Evolutionary conservation across 2,797 vertebrate species (phyloP).

Genomic region (Chaetophractus vellerosus): DNA sequence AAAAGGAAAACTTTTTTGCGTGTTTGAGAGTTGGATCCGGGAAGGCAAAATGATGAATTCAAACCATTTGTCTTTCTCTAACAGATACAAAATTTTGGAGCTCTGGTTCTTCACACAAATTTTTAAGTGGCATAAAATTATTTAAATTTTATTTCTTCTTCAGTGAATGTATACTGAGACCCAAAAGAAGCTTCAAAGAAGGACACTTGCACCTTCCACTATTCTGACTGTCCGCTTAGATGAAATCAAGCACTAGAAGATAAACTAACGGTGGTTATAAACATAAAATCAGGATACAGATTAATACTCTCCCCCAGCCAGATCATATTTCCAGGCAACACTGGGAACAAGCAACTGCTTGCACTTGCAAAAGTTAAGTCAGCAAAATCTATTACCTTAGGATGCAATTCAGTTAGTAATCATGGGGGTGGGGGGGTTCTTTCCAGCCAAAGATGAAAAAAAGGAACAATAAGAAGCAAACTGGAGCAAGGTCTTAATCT

Average conservation of each 20-base stretch:
- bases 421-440: not conserved
- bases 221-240: not conserved
- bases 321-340: conserved; percentile 13
- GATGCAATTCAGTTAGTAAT: not conserved
- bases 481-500: not conserved
- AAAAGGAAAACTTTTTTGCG: conserved; percentile 15
- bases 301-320: not conserved
- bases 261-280: not conserved
- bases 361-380: not conserved
- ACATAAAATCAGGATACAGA: not conserved
- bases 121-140: not conserved
- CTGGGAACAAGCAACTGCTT: not conserved
- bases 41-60: not conserved
- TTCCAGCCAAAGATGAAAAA: conserved; percentile 53
- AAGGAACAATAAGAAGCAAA: not conserved
- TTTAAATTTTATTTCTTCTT: not conserved
- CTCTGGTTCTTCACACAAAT: not conserved
- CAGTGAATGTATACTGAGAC: not conserved
- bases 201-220: not conserved
- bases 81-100: conserved; percentile 13
- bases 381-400: not conserved
- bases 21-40: not conserved
- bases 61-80: conserved; percentile 25
- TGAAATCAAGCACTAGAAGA: not conserved
- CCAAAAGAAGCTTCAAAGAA: not conserved